Conservation (phyloP, 2,797 vertebrate species). For the Sebastes aleutianus region DNA sequence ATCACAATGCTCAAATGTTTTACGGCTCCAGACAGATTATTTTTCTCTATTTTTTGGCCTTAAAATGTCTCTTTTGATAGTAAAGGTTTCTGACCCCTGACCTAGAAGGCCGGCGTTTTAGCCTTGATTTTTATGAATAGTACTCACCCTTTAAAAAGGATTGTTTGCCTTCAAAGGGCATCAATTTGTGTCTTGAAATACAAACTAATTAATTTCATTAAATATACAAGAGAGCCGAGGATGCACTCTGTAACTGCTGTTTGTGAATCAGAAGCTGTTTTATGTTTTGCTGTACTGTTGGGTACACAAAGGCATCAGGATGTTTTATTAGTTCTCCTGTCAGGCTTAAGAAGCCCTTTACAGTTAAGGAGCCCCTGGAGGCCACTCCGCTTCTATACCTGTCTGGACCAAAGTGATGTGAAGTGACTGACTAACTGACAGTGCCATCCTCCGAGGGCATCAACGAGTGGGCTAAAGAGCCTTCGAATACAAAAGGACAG, state of each 20-base stretch:
- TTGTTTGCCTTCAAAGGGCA: not conserved
- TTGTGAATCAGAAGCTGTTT: not conserved
- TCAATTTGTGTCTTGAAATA: not conserved
- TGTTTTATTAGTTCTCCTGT: constrained; percentile 3
- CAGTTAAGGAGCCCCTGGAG: not conserved
- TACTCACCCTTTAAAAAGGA: not conserved
- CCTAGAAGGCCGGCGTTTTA: not conserved
- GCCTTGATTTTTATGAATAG: not conserved
- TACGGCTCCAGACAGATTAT: too few species aligned
- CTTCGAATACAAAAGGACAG: not conserved
- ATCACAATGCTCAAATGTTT: too few species aligned
- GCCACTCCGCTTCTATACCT: not conserved
- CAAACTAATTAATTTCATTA: not conserved
- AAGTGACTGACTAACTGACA: constrained; percentile 19
- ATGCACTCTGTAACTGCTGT: not conserved
- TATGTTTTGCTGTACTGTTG: not conserved
- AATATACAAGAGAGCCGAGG: constrained; percentile 3
- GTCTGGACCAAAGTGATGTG: constrained; percentile 12
- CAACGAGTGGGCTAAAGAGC: not conserved
- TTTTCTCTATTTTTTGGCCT: too few species aligned
- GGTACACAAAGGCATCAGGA: not conserved
- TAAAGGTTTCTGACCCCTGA: too few species aligned
- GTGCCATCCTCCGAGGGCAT: not conserved
- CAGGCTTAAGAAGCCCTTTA: constrained; percentile 16
- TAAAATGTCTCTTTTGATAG: too few species aligned